Conservation (phyloP, 2,797 vertebrate genomes). For the Rhodeus uyekii region DNA sequence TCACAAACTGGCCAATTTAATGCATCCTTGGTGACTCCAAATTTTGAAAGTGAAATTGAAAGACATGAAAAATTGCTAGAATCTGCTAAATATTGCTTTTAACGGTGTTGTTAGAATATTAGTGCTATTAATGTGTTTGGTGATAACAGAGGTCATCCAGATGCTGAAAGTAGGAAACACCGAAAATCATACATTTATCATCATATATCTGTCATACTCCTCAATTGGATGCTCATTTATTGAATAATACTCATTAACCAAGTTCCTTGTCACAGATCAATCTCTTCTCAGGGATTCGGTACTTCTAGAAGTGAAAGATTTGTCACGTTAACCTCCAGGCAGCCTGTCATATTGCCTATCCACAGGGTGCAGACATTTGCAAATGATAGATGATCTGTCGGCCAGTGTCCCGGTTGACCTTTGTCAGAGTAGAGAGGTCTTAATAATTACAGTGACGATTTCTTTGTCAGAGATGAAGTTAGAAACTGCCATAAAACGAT, state of each 20-base stretch:
- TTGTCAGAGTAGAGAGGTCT: neutral
- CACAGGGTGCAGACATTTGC: conserved; percentile 27
- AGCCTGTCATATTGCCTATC: conserved; percentile 27
- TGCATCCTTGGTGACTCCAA: neutral
- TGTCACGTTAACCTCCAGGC: conserved; percentile 38
- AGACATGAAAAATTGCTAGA: neutral
- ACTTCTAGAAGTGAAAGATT: conserved; percentile 31
- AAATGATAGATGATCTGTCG: conserved; percentile 49
- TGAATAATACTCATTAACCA: conserved; percentile 6
- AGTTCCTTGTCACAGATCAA: neutral
- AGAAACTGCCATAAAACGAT: conserved; percentile 6
- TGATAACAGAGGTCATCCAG: neutral
- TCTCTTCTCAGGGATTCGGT: neutral
- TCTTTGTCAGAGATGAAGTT: conserved; percentile 31
- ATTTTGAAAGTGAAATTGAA: neutral
- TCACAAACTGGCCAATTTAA: neutral
- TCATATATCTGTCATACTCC: neutral
- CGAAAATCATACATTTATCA: neutral
- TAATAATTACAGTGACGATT: conserved; percentile 33
- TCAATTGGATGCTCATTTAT: conserved; percentile 26
- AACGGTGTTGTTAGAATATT: neutral
- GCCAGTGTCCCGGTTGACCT: conserved; percentile 14
- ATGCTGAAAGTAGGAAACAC: neutral
- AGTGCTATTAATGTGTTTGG: neutral
- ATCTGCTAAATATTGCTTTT: neutral